phyloP scores from a whole-genome alignment of 2,888 invertebrate species.

The Malthinus flaveolus region DNA sequence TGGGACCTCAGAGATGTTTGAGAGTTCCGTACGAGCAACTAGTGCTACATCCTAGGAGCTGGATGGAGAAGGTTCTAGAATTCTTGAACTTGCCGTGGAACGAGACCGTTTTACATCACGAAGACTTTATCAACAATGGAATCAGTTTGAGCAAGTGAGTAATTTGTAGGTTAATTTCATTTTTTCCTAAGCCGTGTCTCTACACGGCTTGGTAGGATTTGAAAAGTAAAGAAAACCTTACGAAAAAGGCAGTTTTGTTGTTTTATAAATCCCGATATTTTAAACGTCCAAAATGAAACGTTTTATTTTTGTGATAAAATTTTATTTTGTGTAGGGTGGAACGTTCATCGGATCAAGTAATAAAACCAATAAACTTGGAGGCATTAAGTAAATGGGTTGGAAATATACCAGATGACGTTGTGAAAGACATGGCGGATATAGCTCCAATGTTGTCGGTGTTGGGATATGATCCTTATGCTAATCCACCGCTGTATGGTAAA shows the following conservation, averaged over 20 bases:
- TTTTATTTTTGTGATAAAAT: constrained; percentile 12
- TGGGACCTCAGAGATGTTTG: constrained; percentile 77
- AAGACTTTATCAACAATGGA: constrained; percentile 95
- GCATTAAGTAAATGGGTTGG: constrained; percentile 93
- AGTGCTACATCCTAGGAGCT: constrained; percentile 88
- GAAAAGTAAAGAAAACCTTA: too few species aligned
- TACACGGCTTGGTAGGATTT: too few species aligned
- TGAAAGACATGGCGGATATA: constrained; percentile 87
- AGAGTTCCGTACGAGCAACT: constrained; percentile 95
- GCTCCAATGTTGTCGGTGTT: constrained; percentile 92
- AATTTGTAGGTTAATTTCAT: too few species aligned
- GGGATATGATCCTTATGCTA: constrained; percentile 95
- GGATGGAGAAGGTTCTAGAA: constrained; percentile 83
- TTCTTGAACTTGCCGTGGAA: constrained; percentile 95
- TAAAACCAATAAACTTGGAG: constrained; percentile 96
- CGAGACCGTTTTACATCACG: constrained; percentile 95
- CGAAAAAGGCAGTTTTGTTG: too few species aligned
- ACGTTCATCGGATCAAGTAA: constrained; percentile 97
- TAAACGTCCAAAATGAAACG: neutral
- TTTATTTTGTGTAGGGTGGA: constrained; percentile 75
- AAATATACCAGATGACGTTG: constrained; percentile 86
- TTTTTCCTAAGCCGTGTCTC: neutral
- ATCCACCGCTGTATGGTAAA: constrained; percentile 93
- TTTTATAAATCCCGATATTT: neutral
- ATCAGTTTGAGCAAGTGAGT: constrained; percentile 92